A percentile compares a stretch with the other conserved stretches of the same genome.
These are phyloP conservation scores for Sinocyclocheilus maitianheensis DNA, from an alignment of 2,113 vertebrate species.

Conservation along the genomic window DNA sequence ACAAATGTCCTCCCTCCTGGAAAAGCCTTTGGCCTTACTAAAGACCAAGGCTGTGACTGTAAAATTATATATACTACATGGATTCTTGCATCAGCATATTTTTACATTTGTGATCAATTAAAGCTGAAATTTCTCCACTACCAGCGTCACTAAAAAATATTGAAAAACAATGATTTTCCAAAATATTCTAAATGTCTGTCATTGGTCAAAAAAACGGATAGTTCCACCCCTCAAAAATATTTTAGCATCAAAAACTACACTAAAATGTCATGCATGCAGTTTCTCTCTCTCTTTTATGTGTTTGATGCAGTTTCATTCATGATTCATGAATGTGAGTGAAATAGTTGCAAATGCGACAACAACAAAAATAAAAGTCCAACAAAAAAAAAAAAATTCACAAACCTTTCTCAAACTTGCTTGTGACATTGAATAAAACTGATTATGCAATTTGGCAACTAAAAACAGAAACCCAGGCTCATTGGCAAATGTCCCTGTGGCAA, in stretches of 20 bases:
- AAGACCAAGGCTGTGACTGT: neutral
- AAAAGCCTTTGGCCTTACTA: neutral
- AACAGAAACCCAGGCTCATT: neutral
- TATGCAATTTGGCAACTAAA: neutral
- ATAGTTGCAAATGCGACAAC: neutral
- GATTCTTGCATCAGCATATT: neutral
- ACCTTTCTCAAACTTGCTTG: neutral
- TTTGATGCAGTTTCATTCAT: neutral
- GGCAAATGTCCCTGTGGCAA: neutral
- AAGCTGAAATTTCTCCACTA: neutral
- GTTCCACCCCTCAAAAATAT: neutral
- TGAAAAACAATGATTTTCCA: neutral
- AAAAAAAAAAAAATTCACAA: neutral
- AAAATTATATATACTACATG: neutral
- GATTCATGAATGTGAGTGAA: neutral
- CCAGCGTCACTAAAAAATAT: neutral
- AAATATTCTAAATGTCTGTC: neutral
- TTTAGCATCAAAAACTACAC: neutral
- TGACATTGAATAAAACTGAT: neutral
- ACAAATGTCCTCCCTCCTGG: neutral
- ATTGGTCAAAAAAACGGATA: neutral
- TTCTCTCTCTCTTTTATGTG: neutral
- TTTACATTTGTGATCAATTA: neutral
- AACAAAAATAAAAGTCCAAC: neutral
- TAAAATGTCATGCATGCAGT: neutral